Evolutionary conservation across 2,888 invertebrate genomes (phyloP), one percentile per base, ranked within the genome.

Genomic region (Chaetogeoica ovagalla): DNA sequence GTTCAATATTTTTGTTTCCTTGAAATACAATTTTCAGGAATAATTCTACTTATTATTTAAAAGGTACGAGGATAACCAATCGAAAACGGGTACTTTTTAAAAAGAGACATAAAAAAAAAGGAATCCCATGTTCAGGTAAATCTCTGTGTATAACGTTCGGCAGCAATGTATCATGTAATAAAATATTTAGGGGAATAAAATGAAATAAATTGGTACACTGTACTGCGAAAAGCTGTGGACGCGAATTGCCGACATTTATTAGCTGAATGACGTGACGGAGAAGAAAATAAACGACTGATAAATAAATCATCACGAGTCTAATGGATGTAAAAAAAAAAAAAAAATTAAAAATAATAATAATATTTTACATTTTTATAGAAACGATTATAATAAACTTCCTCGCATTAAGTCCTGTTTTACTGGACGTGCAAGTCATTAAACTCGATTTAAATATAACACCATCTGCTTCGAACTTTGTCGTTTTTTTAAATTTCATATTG

Each of bases 241-340:
- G 37, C 48, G 69, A 77, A 69, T 69, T 17, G 30, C 48, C 19
- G 21, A 63, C 62, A 79, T 70, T 63, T 79, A 70, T 79, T 77
- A 62, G 39, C n/a, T n/a, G 59, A 48, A 9, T 4, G 55, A 55
- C 23, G 70, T 43, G 21, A 21, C 39, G 5, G 55, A 37, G 37
- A 70, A 13, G 8, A 23, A 63, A 55, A 52, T 19, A 62, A 62
- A 77, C 19, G 62, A 5, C 21, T 62, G 21, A 55, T 52, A 23
- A 70, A 70, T 70, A 79, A 70, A 79, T 70, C 70, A 79, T 39
- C 23, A 39, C 9, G 21, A 17, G 30, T 59, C 43, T 68, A 68
- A 59, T 37, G 52, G 9, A 76, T n/a, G 23, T 74, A 8, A 4
- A 39, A 57, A 30, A 30, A 30, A 30, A 30, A 73, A 39, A 65